A percentile compares a stretch with the other conserved stretches of the same genome.
Evolutionary conservation across 2,113 vertebrate species (phyloP).

Genomic region (Apeltes quadracus): DNA sequence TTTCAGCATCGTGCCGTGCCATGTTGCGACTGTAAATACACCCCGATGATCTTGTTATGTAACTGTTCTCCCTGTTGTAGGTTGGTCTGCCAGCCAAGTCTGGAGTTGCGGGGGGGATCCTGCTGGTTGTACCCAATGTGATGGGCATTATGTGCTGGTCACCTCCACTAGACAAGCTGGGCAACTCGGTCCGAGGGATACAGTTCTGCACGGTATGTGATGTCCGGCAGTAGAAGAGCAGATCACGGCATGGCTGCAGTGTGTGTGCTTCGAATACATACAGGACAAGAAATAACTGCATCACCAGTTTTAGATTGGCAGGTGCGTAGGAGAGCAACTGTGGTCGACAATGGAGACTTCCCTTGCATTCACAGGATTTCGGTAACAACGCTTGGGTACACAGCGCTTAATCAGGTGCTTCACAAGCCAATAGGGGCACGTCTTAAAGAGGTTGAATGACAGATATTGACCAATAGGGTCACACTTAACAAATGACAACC

Average conservation of each 20-base stretch:
- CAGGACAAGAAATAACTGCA: not conserved
- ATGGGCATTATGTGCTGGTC: slow-evolving; percentile 99
- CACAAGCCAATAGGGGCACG: no score
- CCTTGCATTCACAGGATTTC: no score
- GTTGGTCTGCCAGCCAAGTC: slow-evolving; percentile 98
- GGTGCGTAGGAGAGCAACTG: no score
- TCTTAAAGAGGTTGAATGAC: no score
- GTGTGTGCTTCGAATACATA: not conserved
- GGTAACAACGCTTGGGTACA: no score
- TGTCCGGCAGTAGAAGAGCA: not conserved
- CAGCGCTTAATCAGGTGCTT: no score
- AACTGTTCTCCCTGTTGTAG: slow-evolving; percentile 68
- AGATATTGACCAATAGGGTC: no score
- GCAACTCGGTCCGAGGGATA: slow-evolving; percentile 97
- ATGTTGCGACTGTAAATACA: not conserved
- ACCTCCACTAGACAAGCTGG: slow-evolving; percentile 95
- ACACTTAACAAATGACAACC: no score
- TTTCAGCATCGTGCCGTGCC: not conserved
- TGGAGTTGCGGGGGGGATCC: slow-evolving; percentile 94
- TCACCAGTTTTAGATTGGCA: no score
- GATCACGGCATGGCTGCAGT: not conserved
- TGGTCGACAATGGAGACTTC: no score
- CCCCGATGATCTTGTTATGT: slow-evolving; percentile 9
- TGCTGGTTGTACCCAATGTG: slow-evolving; percentile 97
- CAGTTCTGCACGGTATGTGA: slow-evolving; percentile 94